Percentiles rank a stretch among this genome's conserved stretches.
Conservation (phyloP, 2,113 vertebrate species). For the Glaucomys volans region DNA sequence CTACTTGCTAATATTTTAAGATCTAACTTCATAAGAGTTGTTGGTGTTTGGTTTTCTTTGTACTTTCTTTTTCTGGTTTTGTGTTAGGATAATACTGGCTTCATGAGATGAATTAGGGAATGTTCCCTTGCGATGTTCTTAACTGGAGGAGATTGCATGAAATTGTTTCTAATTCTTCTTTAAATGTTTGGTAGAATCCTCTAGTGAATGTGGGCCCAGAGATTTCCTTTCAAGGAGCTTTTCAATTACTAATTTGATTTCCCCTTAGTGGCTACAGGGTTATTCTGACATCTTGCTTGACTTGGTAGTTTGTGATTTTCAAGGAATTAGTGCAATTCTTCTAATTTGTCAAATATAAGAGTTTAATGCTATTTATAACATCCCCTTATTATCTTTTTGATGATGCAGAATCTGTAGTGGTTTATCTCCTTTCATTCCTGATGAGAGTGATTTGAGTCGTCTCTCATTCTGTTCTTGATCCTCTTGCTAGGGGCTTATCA, state of each 20-base stretch:
- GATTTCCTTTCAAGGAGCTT: not conserved
- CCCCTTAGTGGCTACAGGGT: not conserved
- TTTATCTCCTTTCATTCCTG: not conserved
- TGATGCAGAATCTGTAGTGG: not conserved
- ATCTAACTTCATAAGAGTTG: not conserved
- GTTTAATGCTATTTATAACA: not conserved
- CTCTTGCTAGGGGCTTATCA: not conserved
- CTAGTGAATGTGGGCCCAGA: not conserved
- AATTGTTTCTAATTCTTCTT: slow-evolving; percentile 2
- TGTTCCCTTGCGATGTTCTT: not conserved
- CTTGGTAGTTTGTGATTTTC: not conserved
- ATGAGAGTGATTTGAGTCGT: not conserved
- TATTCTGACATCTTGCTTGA: not conserved
- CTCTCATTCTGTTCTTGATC: not conserved
- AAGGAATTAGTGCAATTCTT: not conserved
- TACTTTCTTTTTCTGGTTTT: not conserved
- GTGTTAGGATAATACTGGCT: not conserved
- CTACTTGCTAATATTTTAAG: not conserved
- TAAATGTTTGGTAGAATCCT: not conserved
- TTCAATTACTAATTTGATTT: not conserved
- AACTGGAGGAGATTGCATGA: not conserved
- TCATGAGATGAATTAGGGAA: not conserved
- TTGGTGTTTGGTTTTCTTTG: not conserved
- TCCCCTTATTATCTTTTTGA: not conserved
- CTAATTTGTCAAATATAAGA: not conserved